Evolutionary conservation across 2,113 vertebrate species (phyloP).

Genomic region (Chaenocephalus aceratus): DNA sequence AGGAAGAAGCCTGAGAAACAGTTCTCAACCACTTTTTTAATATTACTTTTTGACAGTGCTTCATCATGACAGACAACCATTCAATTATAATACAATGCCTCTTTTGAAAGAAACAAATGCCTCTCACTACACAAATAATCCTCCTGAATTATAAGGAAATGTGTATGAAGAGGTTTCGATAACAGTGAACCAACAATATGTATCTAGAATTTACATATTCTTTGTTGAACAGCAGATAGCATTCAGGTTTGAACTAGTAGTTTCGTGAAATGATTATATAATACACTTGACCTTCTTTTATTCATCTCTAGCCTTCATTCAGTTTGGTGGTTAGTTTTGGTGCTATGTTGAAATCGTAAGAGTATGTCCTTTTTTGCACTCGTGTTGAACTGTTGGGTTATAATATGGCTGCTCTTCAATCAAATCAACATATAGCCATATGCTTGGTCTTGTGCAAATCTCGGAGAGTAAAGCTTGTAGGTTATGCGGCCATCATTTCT

Average conservation of each 20-base stretch:
- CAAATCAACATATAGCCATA: conserved; percentile 30
- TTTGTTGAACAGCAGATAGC: neutral
- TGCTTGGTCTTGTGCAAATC: conserved; percentile 21
- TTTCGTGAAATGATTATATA: too few relatives aligned
- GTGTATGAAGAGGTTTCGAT: too few relatives aligned
- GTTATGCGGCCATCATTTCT: conserved; percentile 35
- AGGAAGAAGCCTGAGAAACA: too few relatives aligned
- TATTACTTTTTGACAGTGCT: too few relatives aligned
- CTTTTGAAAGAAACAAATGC: too few relatives aligned
- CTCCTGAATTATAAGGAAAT: too few relatives aligned
- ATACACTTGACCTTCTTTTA: neutral
- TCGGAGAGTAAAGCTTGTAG: conserved; percentile 22
- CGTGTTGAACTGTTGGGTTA: conserved; percentile 10
- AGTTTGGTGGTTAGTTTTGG: neutral
- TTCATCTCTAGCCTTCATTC: neutral
- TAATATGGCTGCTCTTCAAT: conserved; percentile 31
- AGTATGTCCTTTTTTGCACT: neutral
- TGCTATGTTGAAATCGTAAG: neutral
- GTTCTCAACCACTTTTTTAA: too few relatives aligned
- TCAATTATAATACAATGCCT: too few relatives aligned
- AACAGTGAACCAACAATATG: too few relatives aligned
- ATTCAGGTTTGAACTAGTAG: too few relatives aligned
- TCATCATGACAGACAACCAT: too few relatives aligned
- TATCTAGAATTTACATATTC: neutral
- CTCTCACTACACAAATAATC: too few relatives aligned